phyloP scores from a whole-genome alignment of 2,888 invertebrate species.

The Peribatodes rhomboidaria region DNA sequence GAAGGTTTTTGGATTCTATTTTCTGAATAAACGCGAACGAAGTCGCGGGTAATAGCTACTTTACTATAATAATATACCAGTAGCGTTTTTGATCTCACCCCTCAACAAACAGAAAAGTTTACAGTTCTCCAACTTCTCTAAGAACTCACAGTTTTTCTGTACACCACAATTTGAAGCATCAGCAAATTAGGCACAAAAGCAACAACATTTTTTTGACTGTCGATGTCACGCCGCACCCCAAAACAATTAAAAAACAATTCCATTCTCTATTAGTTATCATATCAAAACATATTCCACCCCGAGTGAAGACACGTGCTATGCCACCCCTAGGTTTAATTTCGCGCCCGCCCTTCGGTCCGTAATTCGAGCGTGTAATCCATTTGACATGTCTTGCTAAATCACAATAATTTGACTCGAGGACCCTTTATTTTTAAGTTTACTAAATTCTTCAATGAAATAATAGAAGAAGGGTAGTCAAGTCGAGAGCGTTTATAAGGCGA shows the following conservation, averaged over 20 bases:
- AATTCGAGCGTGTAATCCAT: slow-evolving; percentile 83
- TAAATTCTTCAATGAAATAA: slow-evolving; percentile 17
- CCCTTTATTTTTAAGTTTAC: slow-evolving; percentile 49
- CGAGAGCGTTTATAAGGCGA: background rate
- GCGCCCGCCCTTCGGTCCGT: slow-evolving; percentile 57
- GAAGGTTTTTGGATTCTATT: no score
- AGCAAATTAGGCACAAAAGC: slow-evolving; percentile 14
- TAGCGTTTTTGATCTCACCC: no score
- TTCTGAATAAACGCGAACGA: no score
- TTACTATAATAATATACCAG: no score
- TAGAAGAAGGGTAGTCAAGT: background rate
- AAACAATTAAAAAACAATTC: slow-evolving; percentile 53
- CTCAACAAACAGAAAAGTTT: no score
- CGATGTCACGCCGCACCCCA: slow-evolving; percentile 41
- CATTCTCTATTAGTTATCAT: slow-evolving; percentile 68
- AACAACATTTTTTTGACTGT: background rate
- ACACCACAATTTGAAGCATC: background rate
- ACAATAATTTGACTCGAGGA: slow-evolving; percentile 78
- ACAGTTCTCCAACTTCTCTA: no score
- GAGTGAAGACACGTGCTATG: slow-evolving; percentile 66
- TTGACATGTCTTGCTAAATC: slow-evolving; percentile 83
- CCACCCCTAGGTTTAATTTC: slow-evolving; percentile 62
- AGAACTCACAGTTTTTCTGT: background rate
- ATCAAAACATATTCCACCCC: slow-evolving; percentile 79
- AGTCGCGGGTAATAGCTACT: no score